Conservation (phyloP, 2,888 invertebrate species). For the Scaptomyza polygonia region DNA sequence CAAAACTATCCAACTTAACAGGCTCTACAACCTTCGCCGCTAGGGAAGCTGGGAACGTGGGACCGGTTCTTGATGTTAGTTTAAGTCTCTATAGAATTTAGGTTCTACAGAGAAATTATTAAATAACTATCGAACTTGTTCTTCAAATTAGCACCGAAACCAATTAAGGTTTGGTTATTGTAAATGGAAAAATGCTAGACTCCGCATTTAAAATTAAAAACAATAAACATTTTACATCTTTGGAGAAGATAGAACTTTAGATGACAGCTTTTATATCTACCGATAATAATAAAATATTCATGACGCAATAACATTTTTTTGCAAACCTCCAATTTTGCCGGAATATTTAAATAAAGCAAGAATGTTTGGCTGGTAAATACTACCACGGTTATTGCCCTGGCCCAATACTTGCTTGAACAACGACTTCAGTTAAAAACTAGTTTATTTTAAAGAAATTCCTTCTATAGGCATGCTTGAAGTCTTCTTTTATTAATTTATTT, state of each 20-base stretch:
- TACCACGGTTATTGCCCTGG: conserved; percentile 56
- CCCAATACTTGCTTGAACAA: conserved; percentile 5
- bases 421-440: conserved; percentile 14
- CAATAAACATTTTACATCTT: too few species aligned
- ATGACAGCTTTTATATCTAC: conserved; percentile 27
- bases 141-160: conserved; percentile 35
- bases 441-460: too few species aligned
- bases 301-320: conserved; percentile 43
- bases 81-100: conserved; percentile 19
- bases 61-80: conserved; percentile 64
- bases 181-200: conserved; percentile 35
- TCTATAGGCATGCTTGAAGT: background rate
- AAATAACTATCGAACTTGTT: conserved; percentile 69
- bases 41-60: conserved; percentile 56
- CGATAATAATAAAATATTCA: conserved; percentile 39
- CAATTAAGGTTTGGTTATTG: conserved; percentile 38
- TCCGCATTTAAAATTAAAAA: too few species aligned
- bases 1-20: conserved; percentile 69
- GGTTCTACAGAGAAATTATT: conserved; percentile 40
- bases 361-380: conserved; percentile 7
- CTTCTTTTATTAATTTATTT: background rate
- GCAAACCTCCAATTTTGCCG: conserved; percentile 22
- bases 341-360: conserved; percentile 47
- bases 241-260: conserved; percentile 30
- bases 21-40: conserved; percentile 52